Evolutionary conservation across 2,888 invertebrate species (phyloP).

Genomic region (Eilema depressum): DNA sequence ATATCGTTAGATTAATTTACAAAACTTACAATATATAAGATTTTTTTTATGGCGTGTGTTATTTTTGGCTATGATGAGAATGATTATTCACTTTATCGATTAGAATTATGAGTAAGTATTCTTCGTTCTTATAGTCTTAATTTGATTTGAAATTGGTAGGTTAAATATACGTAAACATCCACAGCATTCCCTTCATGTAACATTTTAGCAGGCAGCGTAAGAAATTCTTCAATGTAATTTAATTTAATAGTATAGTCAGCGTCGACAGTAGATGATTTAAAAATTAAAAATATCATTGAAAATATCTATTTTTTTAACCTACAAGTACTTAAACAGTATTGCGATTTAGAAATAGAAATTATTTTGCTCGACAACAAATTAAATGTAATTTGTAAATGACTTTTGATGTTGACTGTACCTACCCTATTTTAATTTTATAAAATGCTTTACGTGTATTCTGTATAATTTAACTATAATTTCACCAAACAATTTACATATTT

Average conservation of each 20-base stretch:
- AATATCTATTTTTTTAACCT: background rate
- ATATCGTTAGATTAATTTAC: background rate
- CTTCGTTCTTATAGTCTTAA: too few relatives aligned
- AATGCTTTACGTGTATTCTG: background rate
- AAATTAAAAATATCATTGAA: background rate
- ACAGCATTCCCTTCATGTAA: background rate
- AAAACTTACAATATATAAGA: background rate
- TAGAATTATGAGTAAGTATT: background rate
- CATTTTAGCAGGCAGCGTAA: background rate
- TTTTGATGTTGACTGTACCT: background rate
- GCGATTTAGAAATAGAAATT: background rate
- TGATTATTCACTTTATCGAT: background rate
- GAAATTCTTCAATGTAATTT: background rate
- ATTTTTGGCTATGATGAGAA: background rate
- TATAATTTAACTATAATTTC: slow-evolving; percentile 15
- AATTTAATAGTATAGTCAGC: background rate
- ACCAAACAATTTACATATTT: slow-evolving; percentile 53
- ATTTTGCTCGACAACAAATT: too few relatives aligned
- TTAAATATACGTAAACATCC: background rate
- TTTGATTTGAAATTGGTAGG: too few relatives aligned
- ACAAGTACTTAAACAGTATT: background rate
- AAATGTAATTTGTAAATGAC: background rate
- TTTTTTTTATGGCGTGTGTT: background rate
- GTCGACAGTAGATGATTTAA: background rate
- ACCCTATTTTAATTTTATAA: background rate